Evolutionary conservation across 2,888 invertebrate genomes (phyloP).

Genomic region (Lithophane ornitopus): DNA sequence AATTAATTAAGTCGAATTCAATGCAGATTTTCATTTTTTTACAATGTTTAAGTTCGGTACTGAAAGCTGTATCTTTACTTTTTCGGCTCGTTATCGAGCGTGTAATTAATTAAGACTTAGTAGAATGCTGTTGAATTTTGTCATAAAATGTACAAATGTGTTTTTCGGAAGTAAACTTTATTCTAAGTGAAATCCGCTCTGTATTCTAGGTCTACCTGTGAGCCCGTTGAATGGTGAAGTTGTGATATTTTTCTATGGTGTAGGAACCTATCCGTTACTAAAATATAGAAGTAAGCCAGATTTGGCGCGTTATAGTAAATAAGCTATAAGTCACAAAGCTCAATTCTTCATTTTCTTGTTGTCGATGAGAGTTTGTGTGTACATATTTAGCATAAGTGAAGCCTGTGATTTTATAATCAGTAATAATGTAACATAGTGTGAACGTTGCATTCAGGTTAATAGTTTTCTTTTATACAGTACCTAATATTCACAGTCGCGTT

Average conservation of each 20-base stretch:
- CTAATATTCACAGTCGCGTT: conserved; percentile 65
- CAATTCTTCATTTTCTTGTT: conserved; percentile 85
- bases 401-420: conserved; percentile 86
- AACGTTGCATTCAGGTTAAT: conserved; percentile 78
- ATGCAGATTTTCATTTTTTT: conserved; percentile 87
- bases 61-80: conserved; percentile 85
- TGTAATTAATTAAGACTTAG: conserved; percentile 89
- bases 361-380: conserved; percentile 88
- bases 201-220: conserved; percentile 88
- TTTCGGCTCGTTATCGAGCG: conserved; percentile 79
- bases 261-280: conserved; percentile 68
- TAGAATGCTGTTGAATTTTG: conserved; percentile 90
- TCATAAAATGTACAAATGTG: conserved; percentile 91
- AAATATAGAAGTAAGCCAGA: conserved; percentile 76
- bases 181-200: conserved; percentile 88
- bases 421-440: conserved; percentile 81
- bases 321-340: conserved; percentile 87
- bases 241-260: conserved; percentile 88
- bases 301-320: conserved; percentile 79
- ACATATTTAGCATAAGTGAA: conserved; percentile 89
- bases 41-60: conserved; percentile 88
- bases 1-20: conserved; percentile 89
- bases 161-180: conserved; percentile 89
- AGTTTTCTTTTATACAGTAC: conserved; percentile 69
- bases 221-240: conserved; percentile 87